These are phyloP conservation scores for Bergia puertoricense DNA, from an alignment of 92 coral and sea anemone genomes.

Conservation along the genomic window DNA sequence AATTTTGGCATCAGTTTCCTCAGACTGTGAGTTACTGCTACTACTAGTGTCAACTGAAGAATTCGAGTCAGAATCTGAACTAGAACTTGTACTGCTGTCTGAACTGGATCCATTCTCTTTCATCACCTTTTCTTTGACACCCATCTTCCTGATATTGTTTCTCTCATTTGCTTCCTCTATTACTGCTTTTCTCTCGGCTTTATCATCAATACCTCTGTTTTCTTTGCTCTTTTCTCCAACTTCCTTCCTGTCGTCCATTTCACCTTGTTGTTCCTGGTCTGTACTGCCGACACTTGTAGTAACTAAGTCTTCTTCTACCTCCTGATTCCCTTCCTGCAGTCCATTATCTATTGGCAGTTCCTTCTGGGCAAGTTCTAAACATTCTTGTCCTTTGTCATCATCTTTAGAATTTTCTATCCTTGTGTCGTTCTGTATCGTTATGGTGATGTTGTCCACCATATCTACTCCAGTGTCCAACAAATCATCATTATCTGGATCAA, in stretches of 20 bases:
- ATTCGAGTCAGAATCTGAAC: background rate
- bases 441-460: conserved; percentile 54
- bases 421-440: conserved; percentile 57
- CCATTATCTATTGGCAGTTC: background rate
- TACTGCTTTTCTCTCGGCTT: background rate
- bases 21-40: background rate
- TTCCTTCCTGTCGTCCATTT: background rate
- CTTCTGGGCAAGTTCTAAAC: background rate
- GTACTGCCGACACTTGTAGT: background rate
- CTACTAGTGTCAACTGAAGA: conserved; percentile 8
- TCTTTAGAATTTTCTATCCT: background rate
- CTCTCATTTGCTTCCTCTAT: background rate
- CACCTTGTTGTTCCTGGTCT: background rate
- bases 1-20: background rate
- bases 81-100: conserved; percentile 25
- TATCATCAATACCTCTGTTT: conserved; percentile 3
- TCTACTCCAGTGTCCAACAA: conserved; percentile 37
- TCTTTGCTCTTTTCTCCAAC: background rate
- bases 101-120: background rate
- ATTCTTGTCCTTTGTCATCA: background rate
- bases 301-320: background rate
- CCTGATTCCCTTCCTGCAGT: background rate
- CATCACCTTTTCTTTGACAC: background rate
- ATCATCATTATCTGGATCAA: conserved; percentile 14
- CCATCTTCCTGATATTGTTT: background rate